Percentiles rank a stretch among this genome's conserved stretches.
phyloP scores from a whole-genome alignment of 2,888 invertebrate genomes.

The Agelastica alni region DNA sequence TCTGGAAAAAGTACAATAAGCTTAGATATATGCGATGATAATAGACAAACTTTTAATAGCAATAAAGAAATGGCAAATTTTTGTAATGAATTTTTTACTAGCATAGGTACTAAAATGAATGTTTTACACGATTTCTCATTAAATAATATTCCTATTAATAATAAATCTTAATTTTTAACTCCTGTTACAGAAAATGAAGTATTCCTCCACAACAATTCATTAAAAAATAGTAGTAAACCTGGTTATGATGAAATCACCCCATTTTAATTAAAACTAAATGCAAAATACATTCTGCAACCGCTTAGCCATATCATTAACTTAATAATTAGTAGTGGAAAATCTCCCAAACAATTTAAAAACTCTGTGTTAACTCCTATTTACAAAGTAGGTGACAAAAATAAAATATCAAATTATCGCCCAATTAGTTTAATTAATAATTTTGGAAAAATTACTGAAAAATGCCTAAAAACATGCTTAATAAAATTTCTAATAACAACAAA shows the following conservation, averaged over 20 bases:
- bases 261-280: not conserved
- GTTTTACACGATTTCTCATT: constrained; percentile 1
- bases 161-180: not conserved
- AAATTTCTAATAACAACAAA: too few relatives aligned
- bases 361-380: constrained; percentile 3
- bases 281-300: not conserved
- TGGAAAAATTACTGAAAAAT: not conserved
- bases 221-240: not conserved
- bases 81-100: constrained; percentile 18
- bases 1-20: not conserved
- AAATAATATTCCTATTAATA: constrained; percentile 4
- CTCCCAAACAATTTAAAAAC: constrained; percentile 9
- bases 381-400: not conserved
- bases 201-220: not conserved
- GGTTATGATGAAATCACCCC: too few relatives aligned
- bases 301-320: not conserved
- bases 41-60: not conserved
- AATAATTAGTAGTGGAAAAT: constrained; percentile 2
- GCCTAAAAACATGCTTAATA: not conserved
- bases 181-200: not conserved
- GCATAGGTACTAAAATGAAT: constrained; percentile 14
- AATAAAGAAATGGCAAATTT: constrained; percentile 18
- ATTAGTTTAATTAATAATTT: not conserved
- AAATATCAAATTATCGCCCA: too few relatives aligned
- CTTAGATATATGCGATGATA: not conserved